Conservation (phyloP, 1,140 invertebrate genomes). For the Trichonephila clavata region DNA sequence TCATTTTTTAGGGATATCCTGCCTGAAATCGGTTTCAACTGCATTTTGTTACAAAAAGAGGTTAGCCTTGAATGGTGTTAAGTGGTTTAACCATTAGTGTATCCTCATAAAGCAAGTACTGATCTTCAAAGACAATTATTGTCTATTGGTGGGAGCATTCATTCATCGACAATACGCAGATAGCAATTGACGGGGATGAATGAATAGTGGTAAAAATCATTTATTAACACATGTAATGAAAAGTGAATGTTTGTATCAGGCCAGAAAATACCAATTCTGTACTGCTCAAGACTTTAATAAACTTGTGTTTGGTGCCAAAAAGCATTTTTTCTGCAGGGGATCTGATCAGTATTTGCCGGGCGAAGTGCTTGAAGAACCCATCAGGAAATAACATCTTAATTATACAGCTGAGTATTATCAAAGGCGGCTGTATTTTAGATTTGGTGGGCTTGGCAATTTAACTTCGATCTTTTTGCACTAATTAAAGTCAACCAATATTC, state of each 20-base stretch:
- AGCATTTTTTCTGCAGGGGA: too few species aligned
- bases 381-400: neutral
- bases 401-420: neutral
- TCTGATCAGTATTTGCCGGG: too few species aligned
- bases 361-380: too few species aligned
- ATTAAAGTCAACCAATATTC: too few species aligned
- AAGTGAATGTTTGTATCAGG: neutral
- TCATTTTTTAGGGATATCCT: neutral
- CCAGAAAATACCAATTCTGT: neutral
- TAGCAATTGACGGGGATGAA: neutral
- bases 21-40: neutral
- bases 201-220: neutral
- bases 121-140: neutral
- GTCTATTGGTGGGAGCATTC: neutral
- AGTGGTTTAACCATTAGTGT: neutral
- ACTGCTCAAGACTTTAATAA: neutral
- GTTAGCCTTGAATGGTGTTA: neutral
- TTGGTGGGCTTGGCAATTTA: neutral
- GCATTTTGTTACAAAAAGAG: neutral
- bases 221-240: neutral
- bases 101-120: neutral
- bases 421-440: neutral
- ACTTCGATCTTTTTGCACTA: too few species aligned
- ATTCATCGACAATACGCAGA: neutral
- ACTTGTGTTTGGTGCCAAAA: neutral